Evolutionary conservation across 2,113 vertebrate species (phyloP).

Genomic region (Pantherophis guttatus): DNA sequence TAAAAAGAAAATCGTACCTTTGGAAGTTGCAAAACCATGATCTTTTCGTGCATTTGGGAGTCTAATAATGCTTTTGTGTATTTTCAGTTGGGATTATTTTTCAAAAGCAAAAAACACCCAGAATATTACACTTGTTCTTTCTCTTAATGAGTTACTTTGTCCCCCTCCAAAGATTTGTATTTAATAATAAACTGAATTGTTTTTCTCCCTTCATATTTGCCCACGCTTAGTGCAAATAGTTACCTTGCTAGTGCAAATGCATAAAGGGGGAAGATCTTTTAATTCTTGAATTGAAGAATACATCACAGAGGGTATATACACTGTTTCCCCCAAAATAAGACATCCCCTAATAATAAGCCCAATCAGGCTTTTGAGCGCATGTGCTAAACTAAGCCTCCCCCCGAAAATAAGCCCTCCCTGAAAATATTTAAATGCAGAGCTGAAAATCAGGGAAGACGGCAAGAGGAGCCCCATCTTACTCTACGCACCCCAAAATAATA

Average conservation of each 20-base stretch:
- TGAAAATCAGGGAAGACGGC: too few relatives aligned
- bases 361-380: too few relatives aligned
- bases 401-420: too few relatives aligned
- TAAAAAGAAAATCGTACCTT: conserved; percentile 60
- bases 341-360: too few relatives aligned
- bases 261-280: neutral
- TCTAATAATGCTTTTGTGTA: neutral
- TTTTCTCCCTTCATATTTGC: neutral
- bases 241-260: neutral
- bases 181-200: neutral
- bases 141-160: neutral
- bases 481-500: too few relatives aligned
- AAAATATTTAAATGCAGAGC: too few relatives aligned
- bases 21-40: conserved; percentile 34
- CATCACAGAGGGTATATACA: neutral
- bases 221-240: neutral
- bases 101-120: neutral
- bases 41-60: conserved; percentile 45
- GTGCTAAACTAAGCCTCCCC: too few relatives aligned
- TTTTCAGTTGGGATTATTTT: neutral
- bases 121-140: neutral
- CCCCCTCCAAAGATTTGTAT: neutral
- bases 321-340: neutral
- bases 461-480: too few relatives aligned
- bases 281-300: neutral